Base-by-base conservation (phyloP, 1,140 invertebrate species). In the Elymnias hypermnestra region DNA sequence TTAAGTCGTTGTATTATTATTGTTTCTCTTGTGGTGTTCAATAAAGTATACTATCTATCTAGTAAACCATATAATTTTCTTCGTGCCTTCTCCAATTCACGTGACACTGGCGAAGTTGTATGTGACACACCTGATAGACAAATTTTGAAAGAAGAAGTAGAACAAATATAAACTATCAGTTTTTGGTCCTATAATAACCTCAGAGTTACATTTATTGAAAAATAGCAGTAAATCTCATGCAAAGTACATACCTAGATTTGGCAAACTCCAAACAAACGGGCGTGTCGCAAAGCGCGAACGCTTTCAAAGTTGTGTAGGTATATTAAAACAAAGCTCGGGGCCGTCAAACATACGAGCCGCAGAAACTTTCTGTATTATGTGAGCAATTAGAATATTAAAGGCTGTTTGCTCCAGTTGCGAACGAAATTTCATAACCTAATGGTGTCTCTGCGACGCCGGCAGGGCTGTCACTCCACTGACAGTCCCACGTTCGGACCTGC, bases 331-430 rank as follows among this genome's bases (percentile, higher is more conserved):
- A 38, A 47, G 43, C 53, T 45, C 29, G 38, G 38, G 47, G 43
- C 49, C 33, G 41, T 39, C 42, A 50, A 45, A 55, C 41, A 55
- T 40, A 46, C 50, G 44, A 47, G 38, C 45, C 51, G 35, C 42
- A 43, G 46, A 62, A 58, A 56, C 47, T 61, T 65, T 51, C 9
- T 31, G 44, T 63, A 59, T 57, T 53, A 60, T 63, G 51, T 54
- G 55, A 63, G 56, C 63, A 66, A 66, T 66, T 66, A 63, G 47
- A 63, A 63, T 66, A 66, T 65, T 63, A 63, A 60, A 55, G 62
- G 55, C 49, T 57, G 61, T 62, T 54, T 58, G 55, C 44, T 49
- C 48, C 38, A 53, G 45, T 61, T 57, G 48, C 51, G 26, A 48
- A 54, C 51, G 44, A 53, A 56, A 60, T 57, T 62, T 54, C 54